Conservation (phyloP, 2,888 invertebrate species). For the Lysandra bellargus region DNA sequence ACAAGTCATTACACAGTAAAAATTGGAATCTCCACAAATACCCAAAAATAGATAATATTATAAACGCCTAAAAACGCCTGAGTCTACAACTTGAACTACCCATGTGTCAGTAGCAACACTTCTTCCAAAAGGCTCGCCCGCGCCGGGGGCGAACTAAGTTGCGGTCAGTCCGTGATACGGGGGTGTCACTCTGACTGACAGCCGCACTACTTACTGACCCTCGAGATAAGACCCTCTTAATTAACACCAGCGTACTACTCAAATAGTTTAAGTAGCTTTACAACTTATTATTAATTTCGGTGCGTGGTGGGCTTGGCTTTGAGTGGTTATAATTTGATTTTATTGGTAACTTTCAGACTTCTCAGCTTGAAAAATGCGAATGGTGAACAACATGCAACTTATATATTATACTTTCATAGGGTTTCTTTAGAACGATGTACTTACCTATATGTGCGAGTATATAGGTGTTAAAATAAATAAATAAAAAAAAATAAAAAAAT, state of each 20-base stretch:
- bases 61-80: conserved; percentile 32
- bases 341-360: neutral
- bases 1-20: no score
- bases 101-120: conserved; percentile 59
- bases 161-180: conserved; percentile 48
- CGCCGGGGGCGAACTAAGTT: conserved; percentile 42
- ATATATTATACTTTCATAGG: no score
- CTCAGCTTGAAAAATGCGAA: neutral
- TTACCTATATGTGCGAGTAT: no score
- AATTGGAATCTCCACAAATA: no score
- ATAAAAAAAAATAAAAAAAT: no score
- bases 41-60: no score
- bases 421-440: no score
- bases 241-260: conserved; percentile 12
- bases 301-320: neutral
- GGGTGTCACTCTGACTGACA: conserved; percentile 58
- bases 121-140: conserved; percentile 49
- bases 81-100: conserved; percentile 33
- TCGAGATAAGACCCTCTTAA: conserved; percentile 27
- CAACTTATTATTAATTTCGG: conserved; percentile 23
- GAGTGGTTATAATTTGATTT: neutral
- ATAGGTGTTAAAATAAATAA: no score
- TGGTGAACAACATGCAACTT: no score
- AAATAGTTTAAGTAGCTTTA: conserved; percentile 16
- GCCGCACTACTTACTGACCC: conserved; percentile 40